A percentile compares a stretch with the other conserved stretches of the same genome.
These are phyloP conservation scores for Macropus fuliginosus DNA, from an alignment of 2,797 vertebrate genomes.

Conservation along the genomic window DNA sequence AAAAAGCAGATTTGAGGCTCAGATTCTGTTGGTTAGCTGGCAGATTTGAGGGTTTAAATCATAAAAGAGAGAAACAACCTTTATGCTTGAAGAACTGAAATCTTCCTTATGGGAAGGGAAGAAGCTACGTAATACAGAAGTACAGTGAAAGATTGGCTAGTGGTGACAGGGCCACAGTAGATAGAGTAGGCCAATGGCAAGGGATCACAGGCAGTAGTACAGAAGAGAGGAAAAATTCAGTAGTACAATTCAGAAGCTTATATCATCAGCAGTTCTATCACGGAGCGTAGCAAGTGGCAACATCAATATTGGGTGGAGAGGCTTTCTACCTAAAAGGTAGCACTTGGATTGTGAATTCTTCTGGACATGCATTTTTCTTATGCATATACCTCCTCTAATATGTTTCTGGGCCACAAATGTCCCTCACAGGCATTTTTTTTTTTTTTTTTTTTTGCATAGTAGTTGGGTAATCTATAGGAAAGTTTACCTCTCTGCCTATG, in stretches of 20 bases:
- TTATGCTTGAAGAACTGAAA: not conserved
- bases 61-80: not conserved
- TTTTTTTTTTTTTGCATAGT: not conserved
- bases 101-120: not conserved
- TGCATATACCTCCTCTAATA: not conserved
- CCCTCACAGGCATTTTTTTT: not conserved
- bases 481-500: not conserved
- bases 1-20: not conserved
- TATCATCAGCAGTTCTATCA: not conserved
- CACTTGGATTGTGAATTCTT: not conserved
- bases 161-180: not conserved
- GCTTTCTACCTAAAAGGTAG: not conserved
- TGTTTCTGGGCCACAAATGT: not conserved
- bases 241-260: not conserved
- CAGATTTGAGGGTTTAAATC: not conserved
- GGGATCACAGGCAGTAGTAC: not conserved
- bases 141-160: not conserved
- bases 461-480: not conserved
- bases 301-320: not conserved
- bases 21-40: not conserved
- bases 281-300: not conserved
- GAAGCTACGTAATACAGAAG: not conserved
- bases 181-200: not conserved
- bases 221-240: not conserved
- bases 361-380: not conserved